A percentile compares a stretch with the other conserved stretches of the same genome.
These are phyloP conservation scores for Epinotia bilunana DNA, from an alignment of 2,888 invertebrate genomes.

Conservation along the genomic window DNA sequence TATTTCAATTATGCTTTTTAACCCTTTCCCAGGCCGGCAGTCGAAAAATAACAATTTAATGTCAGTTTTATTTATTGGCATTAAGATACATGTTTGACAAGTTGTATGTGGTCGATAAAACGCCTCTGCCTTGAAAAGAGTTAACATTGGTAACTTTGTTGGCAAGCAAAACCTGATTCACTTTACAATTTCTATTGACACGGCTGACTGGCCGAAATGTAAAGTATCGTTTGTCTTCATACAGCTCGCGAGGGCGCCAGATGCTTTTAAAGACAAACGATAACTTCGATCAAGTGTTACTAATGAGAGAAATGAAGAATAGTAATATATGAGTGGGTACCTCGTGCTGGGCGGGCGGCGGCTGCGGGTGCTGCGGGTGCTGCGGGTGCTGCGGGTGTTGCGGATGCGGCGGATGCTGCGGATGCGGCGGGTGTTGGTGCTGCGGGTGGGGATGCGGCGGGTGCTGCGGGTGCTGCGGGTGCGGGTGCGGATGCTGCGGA, in stretches of 20 bases:
- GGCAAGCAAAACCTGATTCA: too few relatives aligned
- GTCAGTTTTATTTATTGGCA: too few relatives aligned
- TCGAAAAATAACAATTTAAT: too few relatives aligned
- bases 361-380: slow-evolving; percentile 60
- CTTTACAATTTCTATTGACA: background rate
- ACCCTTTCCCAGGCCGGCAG: too few relatives aligned
- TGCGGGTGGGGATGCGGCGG: slow-evolving; percentile 67
- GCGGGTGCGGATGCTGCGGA: slow-evolving; percentile 61
- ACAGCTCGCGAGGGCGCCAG: background rate
- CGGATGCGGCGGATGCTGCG: slow-evolving; percentile 59
- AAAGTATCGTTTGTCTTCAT: background rate
- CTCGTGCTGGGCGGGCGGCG: slow-evolving; percentile 63
- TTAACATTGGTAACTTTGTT: background rate
- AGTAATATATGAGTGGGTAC: slow-evolving; percentile 48
- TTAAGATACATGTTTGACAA: too few relatives aligned
- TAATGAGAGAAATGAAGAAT: too few relatives aligned
- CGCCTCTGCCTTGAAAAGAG: too few relatives aligned
- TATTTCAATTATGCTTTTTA: too few relatives aligned
- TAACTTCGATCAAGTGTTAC: background rate
- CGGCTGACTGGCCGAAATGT: background rate
- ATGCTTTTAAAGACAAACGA: background rate
- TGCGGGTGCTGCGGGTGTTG: slow-evolving; percentile 57
- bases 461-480: slow-evolving; percentile 73
- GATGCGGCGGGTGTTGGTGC: slow-evolving; percentile 59
- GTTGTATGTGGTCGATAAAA: too few relatives aligned